Base-by-base conservation (phyloP, 2,888 invertebrate species). In the Acleris cristana region DNA sequence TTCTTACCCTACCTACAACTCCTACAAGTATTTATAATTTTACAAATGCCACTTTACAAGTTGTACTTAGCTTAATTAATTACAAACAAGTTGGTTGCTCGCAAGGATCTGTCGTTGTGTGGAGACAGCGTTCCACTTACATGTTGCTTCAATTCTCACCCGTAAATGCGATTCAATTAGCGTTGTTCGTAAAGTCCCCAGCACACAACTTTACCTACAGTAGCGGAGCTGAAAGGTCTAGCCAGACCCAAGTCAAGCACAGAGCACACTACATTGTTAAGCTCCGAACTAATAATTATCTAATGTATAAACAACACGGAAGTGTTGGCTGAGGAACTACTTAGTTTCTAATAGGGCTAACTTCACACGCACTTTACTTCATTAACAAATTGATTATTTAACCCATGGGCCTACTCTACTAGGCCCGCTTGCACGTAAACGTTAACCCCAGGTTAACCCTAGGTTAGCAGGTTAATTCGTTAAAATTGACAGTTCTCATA, bases 101-200 rank as follows among this genome's bases (percentile, higher is more conserved):
- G 18, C 48, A 48, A 40, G 48, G 18, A 18, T 48, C 16, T 18
- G n/a, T 48, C 18, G 48, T 48, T 8, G 7, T 48, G 48, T 18
- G n/a, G 18, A 16, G 16, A n/a, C 48, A 18, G n/a, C 48, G 16
- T 18, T 48, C 48, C 48, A 48, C 48, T 48, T 48, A 48, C 48
- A n/a, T 6, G 48, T 48, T 16, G 48, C 71, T 73, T 62, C 71
- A 77, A 72, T 75, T 76, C 74, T 76, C 73, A 74, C 74, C 72
- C 73, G 71, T 74, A 73, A 74, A 74, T 76, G 76, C 77, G 74
- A 84, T 82, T 83, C 79, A 81, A 84, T 83, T 83, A 84, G 78
- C 73, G 76, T 76, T 79, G 79, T 83, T 80, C 71, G 76, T 70
- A 70, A 78, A 78, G 76, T 78, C 79, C 70, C 65, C 67, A 73